Percentiles rank a stretch among this genome's conserved stretches.
Evolutionary conservation across 2,113 vertebrate genomes (phyloP).

Genomic region (Rhombomys opimus): DNA sequence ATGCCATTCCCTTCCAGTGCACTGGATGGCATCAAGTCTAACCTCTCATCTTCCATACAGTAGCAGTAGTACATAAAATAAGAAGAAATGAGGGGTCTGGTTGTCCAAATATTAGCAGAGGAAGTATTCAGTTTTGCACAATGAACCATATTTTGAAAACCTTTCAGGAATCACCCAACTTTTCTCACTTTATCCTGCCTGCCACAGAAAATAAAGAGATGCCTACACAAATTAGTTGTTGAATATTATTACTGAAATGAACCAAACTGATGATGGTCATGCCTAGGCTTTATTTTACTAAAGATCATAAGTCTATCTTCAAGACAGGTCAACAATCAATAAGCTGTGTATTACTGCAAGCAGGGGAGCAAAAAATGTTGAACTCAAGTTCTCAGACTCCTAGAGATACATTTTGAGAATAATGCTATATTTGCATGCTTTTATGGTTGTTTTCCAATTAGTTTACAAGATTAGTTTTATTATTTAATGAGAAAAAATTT

Average conservation of each 20-base stretch:
- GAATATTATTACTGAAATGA: not conserved
- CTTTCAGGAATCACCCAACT: not conserved
- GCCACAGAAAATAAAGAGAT: not conserved
- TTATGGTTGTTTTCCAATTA: constrained; percentile 47
- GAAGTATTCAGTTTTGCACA: not conserved
- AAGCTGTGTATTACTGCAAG: not conserved
- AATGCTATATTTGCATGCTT: not conserved
- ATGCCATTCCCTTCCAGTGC: not conserved
- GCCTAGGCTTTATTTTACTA: not conserved
- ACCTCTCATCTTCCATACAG: not conserved
- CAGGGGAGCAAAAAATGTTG: not conserved
- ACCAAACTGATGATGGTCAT: not conserved
- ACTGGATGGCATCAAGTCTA: not conserved
- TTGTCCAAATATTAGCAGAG: not conserved
- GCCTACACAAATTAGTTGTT: not conserved
- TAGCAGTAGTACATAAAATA: not conserved
- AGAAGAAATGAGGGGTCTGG: not conserved
- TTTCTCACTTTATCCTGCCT: not conserved
- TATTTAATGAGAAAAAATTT: constrained; percentile 61
- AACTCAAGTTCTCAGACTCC: not conserved
- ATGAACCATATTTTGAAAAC: not conserved
- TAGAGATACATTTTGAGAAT: not conserved
- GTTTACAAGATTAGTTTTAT: constrained; percentile 56
- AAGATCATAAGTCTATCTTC: not conserved
- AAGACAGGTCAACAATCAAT: not conserved